Percentiles rank a stretch among this genome's conserved stretches.
phyloP scores from a whole-genome alignment of 2,113 vertebrate species.

The Cyprinodon brontotheroides region DNA sequence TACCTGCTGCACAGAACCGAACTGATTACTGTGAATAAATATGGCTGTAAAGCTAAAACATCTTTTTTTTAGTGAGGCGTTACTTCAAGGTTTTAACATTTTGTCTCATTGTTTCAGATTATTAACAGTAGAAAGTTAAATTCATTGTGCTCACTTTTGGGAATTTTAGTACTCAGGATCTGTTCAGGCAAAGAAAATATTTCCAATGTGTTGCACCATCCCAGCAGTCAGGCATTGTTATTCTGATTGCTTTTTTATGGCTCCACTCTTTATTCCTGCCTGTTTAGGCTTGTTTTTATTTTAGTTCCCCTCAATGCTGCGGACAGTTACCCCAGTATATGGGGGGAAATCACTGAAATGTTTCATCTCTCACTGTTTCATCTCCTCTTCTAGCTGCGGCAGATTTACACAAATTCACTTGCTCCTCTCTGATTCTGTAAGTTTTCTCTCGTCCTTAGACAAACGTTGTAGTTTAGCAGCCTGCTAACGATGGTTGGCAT shows the following conservation, averaged over 20 bases:
- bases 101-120: neutral
- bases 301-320: conserved; percentile 12
- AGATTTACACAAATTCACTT: conserved; percentile 5
- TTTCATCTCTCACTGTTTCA: conserved; percentile 31
- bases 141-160: neutral
- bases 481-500: neutral
- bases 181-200: conserved; percentile 1
- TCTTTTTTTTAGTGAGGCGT: neutral
- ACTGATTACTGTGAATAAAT: neutral
- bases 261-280: neutral
- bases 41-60: neutral
- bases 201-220: neutral
- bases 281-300: conserved; percentile 15
- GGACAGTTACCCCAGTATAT: conserved; percentile 33
- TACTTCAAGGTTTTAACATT: neutral
- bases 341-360: conserved; percentile 27
- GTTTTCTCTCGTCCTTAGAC: neutral
- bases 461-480: neutral
- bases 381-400: conserved; percentile 26
- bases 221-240: conserved; percentile 16
- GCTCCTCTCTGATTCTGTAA: neutral
- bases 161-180: conserved; percentile 1
- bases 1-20: neutral
- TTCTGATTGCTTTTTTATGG: conserved; percentile 4
- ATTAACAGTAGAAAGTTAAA: neutral